Base-by-base conservation (phyloP, 2,888 invertebrate genomes). In the Mayetiola destructor region DNA sequence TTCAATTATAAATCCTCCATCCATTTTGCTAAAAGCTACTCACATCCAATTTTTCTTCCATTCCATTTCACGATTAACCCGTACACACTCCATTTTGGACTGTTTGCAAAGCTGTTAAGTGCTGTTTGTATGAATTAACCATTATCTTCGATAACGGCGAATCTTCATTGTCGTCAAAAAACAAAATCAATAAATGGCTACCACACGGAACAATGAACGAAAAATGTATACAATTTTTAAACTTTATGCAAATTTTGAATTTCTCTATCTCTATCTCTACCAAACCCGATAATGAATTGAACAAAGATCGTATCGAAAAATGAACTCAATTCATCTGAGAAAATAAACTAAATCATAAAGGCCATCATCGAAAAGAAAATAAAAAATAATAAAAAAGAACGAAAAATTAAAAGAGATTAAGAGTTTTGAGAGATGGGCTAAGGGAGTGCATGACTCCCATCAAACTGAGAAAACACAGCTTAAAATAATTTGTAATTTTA, bases 401-500 rank as follows among this genome's bases (percentile, higher is more conserved):
- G 27, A 23, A 48, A 48, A 27, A 48, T 42, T 32, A 32, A 32
- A 32, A 2, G 42, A n/a, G n/a, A n/a, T n/a, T n/a, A n/a, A n/a
- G n/a, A n/a, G n/a, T n/a, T n/a, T n/a, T n/a, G n/a, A n/a, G n/a
- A n/a, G n/a, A n/a, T n/a, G n/a, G n/a, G n/a, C n/a, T n/a, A n/a
- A n/a, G n/a, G n/a, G n/a, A n/a, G n/a, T n/a, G n/a, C n/a, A n/a
- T n/a, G n/a, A n/a, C n/a, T n/a, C n/a, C n/a, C n/a, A n/a, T n/a
- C n/a, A n/a, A n/a, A n/a, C 21, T 23, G 23, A 42, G n/a, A 42
- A 42, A 21, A 12, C 3, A 12, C 21, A 27, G n/a, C 23, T 23
- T 42, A 42, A 42, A 42, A 42, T 48, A 23, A 27, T 27, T 48
- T 27, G 48, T 48, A 48, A 48, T 48, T 48, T 48, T 48, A 48